Conservation (phyloP, 2,797 vertebrate genomes). For the Valencia hispanica region DNA sequence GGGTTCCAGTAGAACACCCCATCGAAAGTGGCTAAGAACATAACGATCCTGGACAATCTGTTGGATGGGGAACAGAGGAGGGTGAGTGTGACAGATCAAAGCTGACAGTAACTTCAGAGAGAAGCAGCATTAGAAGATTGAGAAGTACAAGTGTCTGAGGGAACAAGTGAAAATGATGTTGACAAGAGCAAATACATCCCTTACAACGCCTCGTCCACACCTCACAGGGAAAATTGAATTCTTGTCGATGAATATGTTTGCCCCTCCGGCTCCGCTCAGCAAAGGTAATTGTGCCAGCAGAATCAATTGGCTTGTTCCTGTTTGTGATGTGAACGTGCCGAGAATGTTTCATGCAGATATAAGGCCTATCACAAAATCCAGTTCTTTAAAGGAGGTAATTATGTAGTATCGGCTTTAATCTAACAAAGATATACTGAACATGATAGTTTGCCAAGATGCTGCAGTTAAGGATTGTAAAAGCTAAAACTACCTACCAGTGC, state of each 20-base stretch:
- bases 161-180: conserved; percentile 6
- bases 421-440: conserved; percentile 13
- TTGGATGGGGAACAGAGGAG: neutral
- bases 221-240: conserved; percentile 5
- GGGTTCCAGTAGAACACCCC: neutral
- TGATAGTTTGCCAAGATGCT: neutral
- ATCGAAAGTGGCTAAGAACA: neutral
- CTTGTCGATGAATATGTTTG: conserved; percentile 3
- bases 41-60: conserved; percentile 11
- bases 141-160: neutral
- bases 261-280: neutral
- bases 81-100: neutral
- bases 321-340: neutral
- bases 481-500: neutral
- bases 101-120: neutral
- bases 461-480: neutral
- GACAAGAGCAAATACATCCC: neutral
- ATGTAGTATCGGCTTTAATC: conserved; percentile 5
- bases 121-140: neutral
- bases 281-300: conserved; percentile 11
- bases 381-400: conserved; percentile 17
- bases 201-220: neutral
- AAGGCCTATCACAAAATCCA: conserved; percentile 13
- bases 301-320: conserved; percentile 23
- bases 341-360: conserved; percentile 11